These are phyloP conservation scores for Danio jaintianensis DNA, from an alignment of 2,797 vertebrate genomes.

Conservation along the genomic window DNA sequence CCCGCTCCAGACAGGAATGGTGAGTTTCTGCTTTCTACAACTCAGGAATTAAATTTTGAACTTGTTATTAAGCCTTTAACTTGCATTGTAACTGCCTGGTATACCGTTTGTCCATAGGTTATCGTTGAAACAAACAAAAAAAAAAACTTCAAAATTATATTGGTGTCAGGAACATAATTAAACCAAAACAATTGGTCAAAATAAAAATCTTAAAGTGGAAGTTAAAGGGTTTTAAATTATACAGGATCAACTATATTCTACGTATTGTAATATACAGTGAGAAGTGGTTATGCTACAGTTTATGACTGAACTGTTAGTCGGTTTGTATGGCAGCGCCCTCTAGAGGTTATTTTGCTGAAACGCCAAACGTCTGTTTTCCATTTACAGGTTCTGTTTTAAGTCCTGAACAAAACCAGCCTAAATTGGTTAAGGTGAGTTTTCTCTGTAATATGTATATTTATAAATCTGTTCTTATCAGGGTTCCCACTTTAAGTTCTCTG, in stretches of 20 bases:
- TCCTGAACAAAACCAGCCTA: constrained; percentile 80
- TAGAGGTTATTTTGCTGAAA: constrained; percentile 51
- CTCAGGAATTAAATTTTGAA: too few relatives aligned
- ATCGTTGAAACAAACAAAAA: too few relatives aligned
- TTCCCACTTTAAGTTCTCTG: background rate
- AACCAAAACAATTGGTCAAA: too few relatives aligned
- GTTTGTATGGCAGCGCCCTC: constrained; percentile 54
- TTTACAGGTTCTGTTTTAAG: constrained; percentile 67
- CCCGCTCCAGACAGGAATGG: constrained; percentile 72
- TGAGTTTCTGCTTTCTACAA: constrained; percentile 54
- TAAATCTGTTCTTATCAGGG: background rate
- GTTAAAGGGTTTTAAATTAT: too few relatives aligned
- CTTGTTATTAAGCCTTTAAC: background rate
- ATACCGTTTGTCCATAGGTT: too few relatives aligned
- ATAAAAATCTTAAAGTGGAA: too few relatives aligned
- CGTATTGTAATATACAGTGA: background rate
- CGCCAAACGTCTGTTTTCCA: constrained; percentile 6
- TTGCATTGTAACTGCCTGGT: too few relatives aligned
- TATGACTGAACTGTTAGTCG: background rate
- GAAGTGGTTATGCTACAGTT: background rate
- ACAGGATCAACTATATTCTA: background rate
- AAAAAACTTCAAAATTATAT: too few relatives aligned
- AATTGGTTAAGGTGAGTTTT: constrained; percentile 80
- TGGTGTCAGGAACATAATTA: too few relatives aligned
- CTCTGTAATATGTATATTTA: background rate